Conservation (phyloP, 2,797 vertebrate species). For the Danio choprae region DNA sequence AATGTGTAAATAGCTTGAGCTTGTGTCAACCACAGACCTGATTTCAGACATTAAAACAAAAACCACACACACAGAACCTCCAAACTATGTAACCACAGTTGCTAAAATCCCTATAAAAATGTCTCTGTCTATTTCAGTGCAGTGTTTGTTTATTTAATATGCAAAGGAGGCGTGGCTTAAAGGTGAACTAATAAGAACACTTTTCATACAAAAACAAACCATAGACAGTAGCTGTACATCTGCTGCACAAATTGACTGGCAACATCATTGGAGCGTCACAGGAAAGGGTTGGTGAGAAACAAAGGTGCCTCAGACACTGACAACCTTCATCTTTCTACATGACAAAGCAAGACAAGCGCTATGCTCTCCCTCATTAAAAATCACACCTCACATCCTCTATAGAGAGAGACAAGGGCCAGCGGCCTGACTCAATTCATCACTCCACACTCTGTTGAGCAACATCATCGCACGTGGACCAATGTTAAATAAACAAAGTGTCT, state of each 20-base stretch:
- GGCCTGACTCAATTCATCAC: slow-evolving; percentile 8
- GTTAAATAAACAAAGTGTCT: slow-evolving; percentile 1
- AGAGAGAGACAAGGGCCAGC: slow-evolving; percentile 11
- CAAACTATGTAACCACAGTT: not conserved
- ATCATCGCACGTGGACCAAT: slow-evolving; percentile 7
- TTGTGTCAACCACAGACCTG: not conserved
- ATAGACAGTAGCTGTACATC: not conserved
- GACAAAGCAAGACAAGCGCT: slow-evolving; percentile 46
- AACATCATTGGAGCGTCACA: slow-evolving; percentile 6
- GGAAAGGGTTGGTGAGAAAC: slow-evolving; percentile 3
- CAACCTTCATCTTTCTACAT: slow-evolving; percentile 31
- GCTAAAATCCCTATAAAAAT: not conserved
- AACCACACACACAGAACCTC: not conserved
- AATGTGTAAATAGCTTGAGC: not conserved
- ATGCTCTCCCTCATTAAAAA: slow-evolving; percentile 44
- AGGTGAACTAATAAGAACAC: not conserved
- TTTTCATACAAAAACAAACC: not conserved
- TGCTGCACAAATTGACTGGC: not conserved
- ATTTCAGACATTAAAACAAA: not conserved
- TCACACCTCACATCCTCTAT: not conserved
- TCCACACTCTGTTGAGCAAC: not conserved
- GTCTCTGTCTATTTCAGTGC: not conserved
- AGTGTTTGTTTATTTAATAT: not conserved
- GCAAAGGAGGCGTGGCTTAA: not conserved
- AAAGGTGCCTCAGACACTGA: slow-evolving; percentile 30